Evolutionary conservation across 2,888 invertebrate genomes (phyloP).

Genomic region (Microctonus hyperodae): DNA sequence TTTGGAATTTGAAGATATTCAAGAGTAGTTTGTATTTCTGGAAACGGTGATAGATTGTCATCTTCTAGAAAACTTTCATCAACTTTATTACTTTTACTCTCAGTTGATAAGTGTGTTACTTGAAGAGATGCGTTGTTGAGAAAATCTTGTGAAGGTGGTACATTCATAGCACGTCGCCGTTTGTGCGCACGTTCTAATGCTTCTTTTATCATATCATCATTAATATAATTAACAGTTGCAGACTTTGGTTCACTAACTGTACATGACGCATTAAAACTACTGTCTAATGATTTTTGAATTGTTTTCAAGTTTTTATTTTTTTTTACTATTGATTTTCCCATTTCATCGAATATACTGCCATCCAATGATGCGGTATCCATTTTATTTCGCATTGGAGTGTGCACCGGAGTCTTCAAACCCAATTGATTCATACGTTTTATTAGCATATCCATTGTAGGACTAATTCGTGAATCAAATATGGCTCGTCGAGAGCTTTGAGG

Average conservation of each 20-base stretch:
- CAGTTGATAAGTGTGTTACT: not conserved
- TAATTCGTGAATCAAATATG: slow-evolving; percentile 28
- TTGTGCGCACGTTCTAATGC: slow-evolving; percentile 31
- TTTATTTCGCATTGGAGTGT: not conserved
- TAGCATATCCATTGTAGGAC: slow-evolving; percentile 37
- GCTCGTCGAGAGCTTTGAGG: not conserved
- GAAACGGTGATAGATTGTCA: not conserved
- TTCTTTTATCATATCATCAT: slow-evolving; percentile 30
- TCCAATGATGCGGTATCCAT: not conserved
- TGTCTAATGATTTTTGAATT: not conserved
- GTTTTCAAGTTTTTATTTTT: not conserved
- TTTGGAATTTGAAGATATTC: slow-evolving; percentile 30
- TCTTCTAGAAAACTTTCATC: not conserved
- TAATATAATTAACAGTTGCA: not conserved
- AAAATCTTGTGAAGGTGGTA: not conserved
- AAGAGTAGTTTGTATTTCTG: slow-evolving; percentile 11
- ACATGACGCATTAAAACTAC: not conserved
- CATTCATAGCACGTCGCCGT: slow-evolving; percentile 15
- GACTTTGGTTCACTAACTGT: not conserved
- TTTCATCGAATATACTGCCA: not conserved
- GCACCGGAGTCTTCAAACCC: slow-evolving; percentile 21
- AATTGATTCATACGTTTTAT: slow-evolving; percentile 27
- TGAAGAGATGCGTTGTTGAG: not conserved
- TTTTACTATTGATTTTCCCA: not conserved
- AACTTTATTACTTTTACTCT: not conserved